phyloP scores from a whole-genome alignment of 2,888 invertebrate species.

The Meghimatium bilineatum region DNA sequence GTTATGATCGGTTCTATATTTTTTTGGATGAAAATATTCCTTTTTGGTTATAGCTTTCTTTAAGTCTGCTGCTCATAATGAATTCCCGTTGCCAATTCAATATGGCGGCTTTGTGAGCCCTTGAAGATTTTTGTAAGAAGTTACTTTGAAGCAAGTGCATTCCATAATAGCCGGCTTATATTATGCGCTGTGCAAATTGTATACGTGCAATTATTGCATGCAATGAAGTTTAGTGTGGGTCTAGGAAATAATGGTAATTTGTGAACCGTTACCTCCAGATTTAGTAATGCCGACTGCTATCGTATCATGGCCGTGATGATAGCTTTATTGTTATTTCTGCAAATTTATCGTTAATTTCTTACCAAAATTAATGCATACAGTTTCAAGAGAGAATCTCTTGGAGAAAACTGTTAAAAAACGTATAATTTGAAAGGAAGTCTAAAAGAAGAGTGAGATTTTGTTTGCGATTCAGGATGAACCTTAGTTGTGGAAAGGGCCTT shows the following conservation, averaged over 20 bases:
- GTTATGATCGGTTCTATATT: not conserved
- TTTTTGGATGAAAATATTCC: not conserved
- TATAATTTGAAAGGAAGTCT: not conserved
- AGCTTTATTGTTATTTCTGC: not conserved
- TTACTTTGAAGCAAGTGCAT: not conserved
- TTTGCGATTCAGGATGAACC: not conserved
- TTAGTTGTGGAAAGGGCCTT: not conserved
- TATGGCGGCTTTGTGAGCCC: slow-evolving; percentile 23
- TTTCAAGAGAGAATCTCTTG: not conserved
- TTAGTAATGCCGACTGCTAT: not conserved
- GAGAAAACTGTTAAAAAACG: not conserved
- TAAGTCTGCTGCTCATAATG: slow-evolving; percentile 21
- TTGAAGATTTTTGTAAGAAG: not conserved
- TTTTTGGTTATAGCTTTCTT: slow-evolving; percentile 1
- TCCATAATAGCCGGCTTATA: not conserved
- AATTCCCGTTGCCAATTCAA: slow-evolving; percentile 13
- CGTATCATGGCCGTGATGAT: not conserved
- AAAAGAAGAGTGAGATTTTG: not conserved
- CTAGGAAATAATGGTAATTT: not conserved
- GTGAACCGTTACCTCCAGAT: not conserved
- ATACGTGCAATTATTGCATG: not conserved
- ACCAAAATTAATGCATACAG: not conserved
- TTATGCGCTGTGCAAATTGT: not conserved
- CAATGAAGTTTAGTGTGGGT: not conserved
- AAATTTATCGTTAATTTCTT: not conserved